phyloP scores from a whole-genome alignment of 2,797 vertebrate species.

The Vipera ursinii region DNA sequence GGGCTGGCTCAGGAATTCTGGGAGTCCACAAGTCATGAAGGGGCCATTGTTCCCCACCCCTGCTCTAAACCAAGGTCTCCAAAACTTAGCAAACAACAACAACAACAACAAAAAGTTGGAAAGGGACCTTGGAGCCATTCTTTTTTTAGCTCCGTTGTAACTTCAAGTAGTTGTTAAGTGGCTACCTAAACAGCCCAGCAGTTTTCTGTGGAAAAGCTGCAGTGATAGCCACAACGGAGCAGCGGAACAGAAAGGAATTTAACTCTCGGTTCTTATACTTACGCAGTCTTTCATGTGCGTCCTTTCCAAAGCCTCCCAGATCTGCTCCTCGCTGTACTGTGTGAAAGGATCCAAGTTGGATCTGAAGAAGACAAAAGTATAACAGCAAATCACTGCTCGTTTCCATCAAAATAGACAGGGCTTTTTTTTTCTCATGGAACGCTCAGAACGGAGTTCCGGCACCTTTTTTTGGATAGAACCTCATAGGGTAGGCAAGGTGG shows the following conservation, averaged over 20 bases:
- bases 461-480: no score
- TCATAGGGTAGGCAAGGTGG: no score
- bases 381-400: conserved; percentile 15
- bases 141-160: neutral
- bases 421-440: no score
- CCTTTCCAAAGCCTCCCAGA: conserved; percentile 88
- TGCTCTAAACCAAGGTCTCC: neutral
- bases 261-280: conserved; percentile 62
- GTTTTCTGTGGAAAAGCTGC: neutral
- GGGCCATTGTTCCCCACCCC: neutral
- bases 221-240: neutral
- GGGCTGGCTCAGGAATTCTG: no score
- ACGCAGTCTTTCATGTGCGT: conserved; percentile 97
- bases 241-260: no score
- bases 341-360: conserved; percentile 89
- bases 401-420: neutral
- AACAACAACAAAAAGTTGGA: no score
- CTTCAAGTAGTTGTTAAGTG: neutral
- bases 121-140: no score
- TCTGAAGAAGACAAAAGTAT: conserved; percentile 63
- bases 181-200: neutral
- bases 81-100: neutral
- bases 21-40: no score
- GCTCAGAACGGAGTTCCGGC: no score
- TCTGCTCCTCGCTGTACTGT: conserved; percentile 83